Percentiles rank a stretch among this genome's conserved stretches.
phyloP scores from a whole-genome alignment of 1,140 invertebrate genomes.

The Panagrolaimus sp. region DNA sequence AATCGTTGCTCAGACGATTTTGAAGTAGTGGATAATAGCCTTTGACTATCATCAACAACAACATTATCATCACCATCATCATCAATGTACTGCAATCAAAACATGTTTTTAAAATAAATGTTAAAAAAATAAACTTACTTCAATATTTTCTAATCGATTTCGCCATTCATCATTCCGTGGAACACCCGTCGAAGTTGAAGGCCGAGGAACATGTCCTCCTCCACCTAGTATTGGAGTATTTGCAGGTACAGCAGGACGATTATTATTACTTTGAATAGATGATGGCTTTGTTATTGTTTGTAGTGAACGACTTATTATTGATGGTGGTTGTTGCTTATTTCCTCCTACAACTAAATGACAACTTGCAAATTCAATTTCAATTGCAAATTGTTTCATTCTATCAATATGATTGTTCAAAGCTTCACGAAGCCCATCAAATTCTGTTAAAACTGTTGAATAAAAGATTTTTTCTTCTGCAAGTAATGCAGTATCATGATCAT shows the following conservation, averaged over 20 bases:
- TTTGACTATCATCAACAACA: constrained; percentile 28
- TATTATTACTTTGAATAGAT: no score
- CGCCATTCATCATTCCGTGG: not conserved
- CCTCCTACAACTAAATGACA: constrained; percentile 16
- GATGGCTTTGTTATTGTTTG: not conserved
- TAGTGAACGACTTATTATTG: not conserved
- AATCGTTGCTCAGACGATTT: not conserved
- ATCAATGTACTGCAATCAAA: constrained; percentile 26
- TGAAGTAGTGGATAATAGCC: not conserved
- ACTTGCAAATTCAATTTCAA: constrained; percentile 34
- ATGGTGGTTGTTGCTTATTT: not conserved
- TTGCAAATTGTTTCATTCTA: constrained; percentile 42
- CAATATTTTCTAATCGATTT: constrained; percentile 1
- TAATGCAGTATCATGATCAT: constrained; percentile 57
- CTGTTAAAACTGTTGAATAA: constrained; percentile 35
- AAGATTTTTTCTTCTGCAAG: constrained; percentile 30
- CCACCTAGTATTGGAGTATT: constrained; percentile 2
- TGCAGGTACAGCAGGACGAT: constrained; percentile 2
- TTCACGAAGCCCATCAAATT: constrained; percentile 37
- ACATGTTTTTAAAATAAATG: no score
- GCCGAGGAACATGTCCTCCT: not conserved
- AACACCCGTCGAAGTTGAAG: not conserved
- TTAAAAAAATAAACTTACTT: constrained; percentile 12
- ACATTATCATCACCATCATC: constrained; percentile 29
- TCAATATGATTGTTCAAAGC: constrained; percentile 38